Base-by-base conservation (phyloP, 2,113 vertebrate species). In the Raja brachyura region DNA sequence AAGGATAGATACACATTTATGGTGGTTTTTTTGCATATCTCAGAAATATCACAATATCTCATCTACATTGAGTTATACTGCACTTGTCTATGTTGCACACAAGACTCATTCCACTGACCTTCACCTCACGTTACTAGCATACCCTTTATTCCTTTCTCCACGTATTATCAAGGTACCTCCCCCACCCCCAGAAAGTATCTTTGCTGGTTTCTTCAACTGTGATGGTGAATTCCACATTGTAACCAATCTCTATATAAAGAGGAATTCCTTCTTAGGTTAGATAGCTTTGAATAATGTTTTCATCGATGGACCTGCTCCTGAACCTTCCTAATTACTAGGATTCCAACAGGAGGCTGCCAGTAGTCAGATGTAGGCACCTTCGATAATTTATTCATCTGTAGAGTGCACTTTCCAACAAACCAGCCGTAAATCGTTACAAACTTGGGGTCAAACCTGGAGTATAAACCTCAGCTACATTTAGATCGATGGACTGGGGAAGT, bases 81-180 rank as follows among this genome's bases (percentile, higher is more conserved):
- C 28, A 86, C 10, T 11, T 77, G 75, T 77, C 31, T 14, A 77
- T 77, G 83, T 16, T 88, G 13, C n/a, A 63, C 59, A 20, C 4
- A 11, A 18, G 59, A 25, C 59, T 88, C 28, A 5, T 88, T n/a
- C 59, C 83, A 66, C 83, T 13, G 5, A 10, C 0, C 56, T 86
- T 61, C 6, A 63, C 28, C 28, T 73, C 70, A 73, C 66, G 2
- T 68, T 61, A n/a, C 31, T 59, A 63, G 28, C 14, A 61, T n/a
- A 88, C n/a, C 9, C 79, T 83, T 83, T 63, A 61, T 31, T 88
- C 79, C 54, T 59, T 28, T 83, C 79, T 83, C 79, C 54, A 83
- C 13, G 22, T 83, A 9, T 81, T 83, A 83, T 22, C 48, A 11
- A 28, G 83, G 59, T 66, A 63, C 39, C 39, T 48, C 39, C 39